A percentile compares a stretch with the other conserved stretches of the same genome.
These are phyloP conservation scores for Cotesia typhae DNA, from an alignment of 1,140 invertebrate species.

Conservation along the genomic window DNA sequence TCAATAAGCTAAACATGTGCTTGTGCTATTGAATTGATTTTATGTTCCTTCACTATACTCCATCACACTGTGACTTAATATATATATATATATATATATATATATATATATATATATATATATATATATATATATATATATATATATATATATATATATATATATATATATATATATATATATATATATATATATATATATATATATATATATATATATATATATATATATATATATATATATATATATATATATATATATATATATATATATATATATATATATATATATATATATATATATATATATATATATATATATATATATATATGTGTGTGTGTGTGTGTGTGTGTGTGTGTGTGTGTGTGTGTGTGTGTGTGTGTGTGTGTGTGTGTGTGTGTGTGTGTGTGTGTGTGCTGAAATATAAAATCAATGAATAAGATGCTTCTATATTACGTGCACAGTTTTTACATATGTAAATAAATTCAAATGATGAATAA, in stretches of 20 bases:
- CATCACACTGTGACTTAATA: background rate
- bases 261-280: background rate
- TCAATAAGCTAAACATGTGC: conserved; percentile 2
- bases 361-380: too few relatives aligned
- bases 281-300: too few relatives aligned
- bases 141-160: background rate
- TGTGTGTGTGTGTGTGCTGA: background rate
- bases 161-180: background rate
- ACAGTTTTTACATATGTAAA: conserved; percentile 1
- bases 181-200: too few relatives aligned
- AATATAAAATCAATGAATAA: conserved; percentile 14
- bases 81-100: background rate
- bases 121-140: too few relatives aligned
- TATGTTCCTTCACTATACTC: conserved; percentile 4
- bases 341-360: too few relatives aligned
- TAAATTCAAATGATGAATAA: background rate
- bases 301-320: background rate
- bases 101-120: background rate
- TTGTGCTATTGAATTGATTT: conserved; percentile 15
- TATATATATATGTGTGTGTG: too few relatives aligned
- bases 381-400: too few relatives aligned
- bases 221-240: too few relatives aligned
- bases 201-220: background rate
- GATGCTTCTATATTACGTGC: background rate
- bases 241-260: background rate